Evolutionary conservation across 2,888 invertebrate genomes (phyloP).

Genomic region (Drosophila imparisetae): DNA sequence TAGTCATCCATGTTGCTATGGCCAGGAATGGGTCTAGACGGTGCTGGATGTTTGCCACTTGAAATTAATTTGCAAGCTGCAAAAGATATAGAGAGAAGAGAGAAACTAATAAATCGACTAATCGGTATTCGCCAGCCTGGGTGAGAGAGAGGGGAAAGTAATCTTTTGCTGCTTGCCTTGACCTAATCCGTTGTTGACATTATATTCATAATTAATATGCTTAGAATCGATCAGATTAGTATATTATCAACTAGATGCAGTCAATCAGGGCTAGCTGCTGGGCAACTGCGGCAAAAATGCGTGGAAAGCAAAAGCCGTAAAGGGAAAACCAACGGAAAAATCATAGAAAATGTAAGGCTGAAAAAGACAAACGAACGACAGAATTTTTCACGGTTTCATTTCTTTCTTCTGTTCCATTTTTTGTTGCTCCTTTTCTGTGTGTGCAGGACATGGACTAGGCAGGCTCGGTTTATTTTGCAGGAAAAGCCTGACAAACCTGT

Average conservation of each 20-base stretch:
- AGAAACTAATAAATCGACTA: not conserved
- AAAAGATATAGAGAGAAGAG: not conserved
- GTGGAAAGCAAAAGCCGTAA: slow-evolving; percentile 37
- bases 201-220: not conserved
- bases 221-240: slow-evolving; percentile 4
- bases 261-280: not conserved
- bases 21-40: not conserved
- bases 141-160: not conserved
- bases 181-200: not conserved
- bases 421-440: not conserved
- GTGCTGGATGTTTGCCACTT: slow-evolving; percentile 6
- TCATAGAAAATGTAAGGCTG: slow-evolving; percentile 30
- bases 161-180: not conserved
- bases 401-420: slow-evolving; percentile 5
- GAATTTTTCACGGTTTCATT: slow-evolving; percentile 49
- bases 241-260: slow-evolving; percentile 3
- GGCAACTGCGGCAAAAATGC: slow-evolving; percentile 17
- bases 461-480: slow-evolving; percentile 73
- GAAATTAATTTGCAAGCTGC: slow-evolving; percentile 15
- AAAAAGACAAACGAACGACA: slow-evolving; percentile 43
- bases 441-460: slow-evolving; percentile 35
- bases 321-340: slow-evolving; percentile 32
- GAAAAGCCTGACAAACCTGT: slow-evolving; percentile 75
- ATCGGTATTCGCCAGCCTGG: not conserved
- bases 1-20: slow-evolving; percentile 11